Conservation (phyloP, 2,888 invertebrate species). For the Zaprionus obscuricornis region DNA sequence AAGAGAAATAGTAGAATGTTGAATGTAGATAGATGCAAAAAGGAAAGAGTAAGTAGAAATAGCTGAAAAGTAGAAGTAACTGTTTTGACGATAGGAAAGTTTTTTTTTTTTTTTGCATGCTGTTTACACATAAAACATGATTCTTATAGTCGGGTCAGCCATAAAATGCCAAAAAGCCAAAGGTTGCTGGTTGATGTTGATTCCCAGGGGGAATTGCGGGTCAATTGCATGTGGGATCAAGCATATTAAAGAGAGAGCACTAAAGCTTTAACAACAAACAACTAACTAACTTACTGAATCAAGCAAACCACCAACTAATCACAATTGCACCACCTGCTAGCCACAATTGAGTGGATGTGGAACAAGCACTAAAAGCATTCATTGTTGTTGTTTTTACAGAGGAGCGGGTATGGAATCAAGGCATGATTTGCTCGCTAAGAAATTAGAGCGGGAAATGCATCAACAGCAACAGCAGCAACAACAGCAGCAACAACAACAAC, state of each 20-base stretch:
- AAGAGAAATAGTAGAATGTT: neutral
- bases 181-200: too few relatives aligned
- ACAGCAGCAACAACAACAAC: constrained; percentile 55
- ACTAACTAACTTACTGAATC: too few relatives aligned
- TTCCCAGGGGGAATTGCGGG: constrained; percentile 9
- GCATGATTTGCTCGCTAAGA: constrained; percentile 83
- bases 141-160: constrained; percentile 38
- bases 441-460: constrained; percentile 82
- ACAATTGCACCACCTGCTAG: constrained; percentile 19
- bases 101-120: constrained; percentile 44
- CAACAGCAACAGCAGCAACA: constrained; percentile 63
- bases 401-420: constrained; percentile 84
- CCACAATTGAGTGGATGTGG: neutral
- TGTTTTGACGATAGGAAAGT: constrained; percentile 19
- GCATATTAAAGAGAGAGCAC: too few relatives aligned
- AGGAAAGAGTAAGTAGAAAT: neutral
- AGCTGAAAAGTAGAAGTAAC: neutral
- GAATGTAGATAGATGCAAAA: too few relatives aligned
- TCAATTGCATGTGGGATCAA: too few relatives aligned
- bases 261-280: too few relatives aligned
- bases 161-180: constrained; percentile 37
- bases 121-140: constrained; percentile 56
- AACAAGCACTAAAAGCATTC: constrained; percentile 3
- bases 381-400: constrained; percentile 68
- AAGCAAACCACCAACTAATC: constrained; percentile 20